Base-by-base conservation (phyloP, 2,797 vertebrate species). In the Mus spretus region DNA sequence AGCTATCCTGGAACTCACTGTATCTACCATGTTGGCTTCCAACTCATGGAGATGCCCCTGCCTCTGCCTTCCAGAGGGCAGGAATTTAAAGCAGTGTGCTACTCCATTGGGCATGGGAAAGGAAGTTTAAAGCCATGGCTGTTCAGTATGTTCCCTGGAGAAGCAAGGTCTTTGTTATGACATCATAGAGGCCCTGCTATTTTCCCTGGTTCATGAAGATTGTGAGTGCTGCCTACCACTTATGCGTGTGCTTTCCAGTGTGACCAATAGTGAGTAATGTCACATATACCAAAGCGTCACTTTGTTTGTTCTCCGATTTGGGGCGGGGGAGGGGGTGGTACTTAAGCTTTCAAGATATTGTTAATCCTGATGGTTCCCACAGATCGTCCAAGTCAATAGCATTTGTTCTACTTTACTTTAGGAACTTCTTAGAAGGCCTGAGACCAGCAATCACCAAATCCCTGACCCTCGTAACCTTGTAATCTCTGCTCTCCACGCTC, bases 111-210 rank as follows among this genome's bases (percentile, higher is more conserved):
- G 59, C 31, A 10, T 57, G 9, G 13, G 77, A 72, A 75, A 26
- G 77, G 84, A 22, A 7, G 70, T 40, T 17, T 22, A 28, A 65
- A 84, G n/a, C 44, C 15, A 20, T 11, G 6, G 47, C 65, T 79
- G 0, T 44, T 80, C 0, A 0, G 14, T 37, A 26, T 13, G 9
- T n/a, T 75, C 12, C 0, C 55, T 10, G 2, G 10, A 88, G 44
- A 81, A 72, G 22, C 26, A 22, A 1, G 3, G 55, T 28, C n/a
- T 37, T 24, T 70, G 11, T 17, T 6, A 1, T 59, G 37, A 57
- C 0, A 7, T 57, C n/a, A n/a, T 34, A 1, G 17, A 53, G 0
- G 2, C 44, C 10, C 0, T 0, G 5, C 15, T 1, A 12, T 11
- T 40, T 95, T 65, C 53, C 72, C 47, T 4, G 47, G 1, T 22